These are phyloP conservation scores for Pristionchus arcanus DNA, from an alignment of 2,888 invertebrate species.

Conservation along the genomic window DNA sequence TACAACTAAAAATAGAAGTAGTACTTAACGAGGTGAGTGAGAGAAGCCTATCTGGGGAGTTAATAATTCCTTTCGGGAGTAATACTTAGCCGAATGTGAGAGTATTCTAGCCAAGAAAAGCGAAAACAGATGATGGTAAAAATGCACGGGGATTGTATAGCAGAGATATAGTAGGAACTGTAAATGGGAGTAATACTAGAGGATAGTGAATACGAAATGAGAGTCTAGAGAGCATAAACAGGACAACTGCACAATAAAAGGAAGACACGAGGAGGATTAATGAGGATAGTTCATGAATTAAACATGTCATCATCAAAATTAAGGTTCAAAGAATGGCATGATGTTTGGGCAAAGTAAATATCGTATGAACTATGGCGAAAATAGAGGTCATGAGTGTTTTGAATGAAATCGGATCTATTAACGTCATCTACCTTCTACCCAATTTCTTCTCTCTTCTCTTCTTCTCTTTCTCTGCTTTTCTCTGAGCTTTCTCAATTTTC, in stretches of 20 bases:
- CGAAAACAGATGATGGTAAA: neutral
- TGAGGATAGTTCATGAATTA: neutral
- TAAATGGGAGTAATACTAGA: neutral
- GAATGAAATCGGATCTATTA: neutral
- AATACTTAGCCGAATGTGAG: neutral
- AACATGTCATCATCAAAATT: neutral
- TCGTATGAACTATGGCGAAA: neutral
- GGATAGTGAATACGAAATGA: neutral
- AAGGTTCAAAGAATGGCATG: neutral
- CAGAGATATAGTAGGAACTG: neutral
- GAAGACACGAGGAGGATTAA: neutral
- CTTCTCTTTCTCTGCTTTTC: conserved; percentile 44
- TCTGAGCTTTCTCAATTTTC: conserved; percentile 28
- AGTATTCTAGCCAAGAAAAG: neutral
- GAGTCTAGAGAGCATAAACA: neutral
- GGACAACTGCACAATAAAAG: neutral
- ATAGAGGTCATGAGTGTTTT: neutral
- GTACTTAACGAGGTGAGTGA: too few species aligned
- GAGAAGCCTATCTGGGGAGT: too few species aligned
- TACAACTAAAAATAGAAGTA: too few species aligned
- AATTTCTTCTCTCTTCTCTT: conserved; percentile 38
- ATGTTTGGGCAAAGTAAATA: conserved; percentile 3
- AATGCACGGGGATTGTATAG: too few species aligned
- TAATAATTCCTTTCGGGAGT: neutral
- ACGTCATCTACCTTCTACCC: conserved; percentile 40